Base-by-base conservation (phyloP, 92 coral and sea anemone genomes). In the Umimayanthus kanabou region DNA sequence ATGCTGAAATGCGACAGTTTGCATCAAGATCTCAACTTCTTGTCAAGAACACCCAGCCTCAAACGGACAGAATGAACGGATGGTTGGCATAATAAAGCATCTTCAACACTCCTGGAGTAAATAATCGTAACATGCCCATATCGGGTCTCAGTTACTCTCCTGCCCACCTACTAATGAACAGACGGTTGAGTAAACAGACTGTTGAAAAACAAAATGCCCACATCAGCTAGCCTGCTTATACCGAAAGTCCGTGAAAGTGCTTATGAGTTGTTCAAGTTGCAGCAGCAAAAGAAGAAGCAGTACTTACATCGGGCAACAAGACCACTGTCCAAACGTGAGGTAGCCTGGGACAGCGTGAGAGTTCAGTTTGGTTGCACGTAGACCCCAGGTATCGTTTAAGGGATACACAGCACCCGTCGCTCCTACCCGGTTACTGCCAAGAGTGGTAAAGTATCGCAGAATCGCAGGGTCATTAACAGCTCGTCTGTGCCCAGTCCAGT, bases 121-220 rank as follows among this genome's bases (percentile, higher is more conserved):
- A n/a, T n/a, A n/a, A 88, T 40, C 82, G 88, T 7, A 85, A 80
- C 80, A 89, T 90, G 50, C 89, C 84, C 20, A 64, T 87, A 65
- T 23, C 90, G 73, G 91, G 86, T 64, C 73, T 84, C 25, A 73
- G 77, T 81, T 80, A 89, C 49, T 91, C 90, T 9, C 94, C 92
- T 37, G 88, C 90, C 14, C 89, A 89, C 57, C 76, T 91, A 39
- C 80, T 88, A 22, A 72, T 89, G 90, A 86, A 86, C 80, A 47
- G 92, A 86, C 43, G 37, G 37, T 33, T 33, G 37, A 33, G 37
- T 33, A 2, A 33, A 33, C 37, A 33, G 37, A 33, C 37, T 81
- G 90, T 33, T 92, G 43, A 85, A 53, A 79, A 85, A 77, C 70
- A 92, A 80, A 74, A 58, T 82, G 67, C 90, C 92, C 42, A 80